Evolutionary conservation across 2,113 vertebrate species (phyloP).

Genomic region (Lasiurus borealis): DNA sequence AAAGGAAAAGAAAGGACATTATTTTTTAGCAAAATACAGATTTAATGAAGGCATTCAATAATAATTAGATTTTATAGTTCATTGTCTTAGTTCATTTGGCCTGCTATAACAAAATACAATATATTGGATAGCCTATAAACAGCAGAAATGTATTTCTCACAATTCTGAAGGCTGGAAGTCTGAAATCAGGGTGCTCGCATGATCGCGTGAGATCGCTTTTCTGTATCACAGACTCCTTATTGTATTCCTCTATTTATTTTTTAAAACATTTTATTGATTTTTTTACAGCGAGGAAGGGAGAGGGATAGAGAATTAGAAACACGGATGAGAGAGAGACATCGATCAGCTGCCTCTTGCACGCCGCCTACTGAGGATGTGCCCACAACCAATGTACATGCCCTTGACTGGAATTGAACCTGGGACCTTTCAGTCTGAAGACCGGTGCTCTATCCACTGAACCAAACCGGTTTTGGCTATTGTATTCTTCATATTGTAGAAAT

Average conservation of each 20-base stretch:
- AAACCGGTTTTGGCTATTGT: neutral
- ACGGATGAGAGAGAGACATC: too few relatives aligned
- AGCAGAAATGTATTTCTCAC: neutral
- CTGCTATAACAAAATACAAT: neutral
- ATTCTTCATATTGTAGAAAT: neutral
- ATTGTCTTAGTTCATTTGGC: neutral
- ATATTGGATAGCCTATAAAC: neutral
- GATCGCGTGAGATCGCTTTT: neutral
- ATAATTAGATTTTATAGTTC: slow-evolving; percentile 34
- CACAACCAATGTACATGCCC: too few relatives aligned
- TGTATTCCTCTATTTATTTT: neutral
- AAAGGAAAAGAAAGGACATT: slow-evolving; percentile 6
- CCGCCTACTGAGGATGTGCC: too few relatives aligned
- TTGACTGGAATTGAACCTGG: too few relatives aligned
- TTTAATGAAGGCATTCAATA: slow-evolving; percentile 39
- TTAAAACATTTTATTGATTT: too few relatives aligned
- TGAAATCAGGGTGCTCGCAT: neutral
- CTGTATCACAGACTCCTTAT: neutral
- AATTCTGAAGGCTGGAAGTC: neutral
- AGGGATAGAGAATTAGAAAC: too few relatives aligned
- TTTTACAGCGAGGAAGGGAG: too few relatives aligned
- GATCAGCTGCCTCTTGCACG: too few relatives aligned
- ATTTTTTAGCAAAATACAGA: slow-evolving; percentile 4
- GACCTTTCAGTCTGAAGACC: too few relatives aligned
- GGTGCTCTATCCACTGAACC: too few relatives aligned